Base-by-base conservation (phyloP, 2,797 vertebrate species). In the Geotrypetes seraphini region DNA sequence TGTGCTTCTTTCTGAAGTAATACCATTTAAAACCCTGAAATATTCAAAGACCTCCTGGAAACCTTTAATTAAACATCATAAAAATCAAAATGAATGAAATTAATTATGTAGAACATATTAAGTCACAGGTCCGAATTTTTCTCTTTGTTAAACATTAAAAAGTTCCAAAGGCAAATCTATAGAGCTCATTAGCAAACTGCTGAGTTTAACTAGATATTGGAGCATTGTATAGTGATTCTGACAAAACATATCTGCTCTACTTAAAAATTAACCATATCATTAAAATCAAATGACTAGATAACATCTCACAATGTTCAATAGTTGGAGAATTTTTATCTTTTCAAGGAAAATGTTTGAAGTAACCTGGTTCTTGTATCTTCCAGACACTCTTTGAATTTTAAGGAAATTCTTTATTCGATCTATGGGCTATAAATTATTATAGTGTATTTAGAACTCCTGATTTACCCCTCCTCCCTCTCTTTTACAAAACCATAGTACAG, bases 221-320 rank as follows among this genome's bases (percentile, higher is more conserved):
- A 22, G n/a, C 37, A 55, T 47, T 66, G 25, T 50, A 47, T 44
- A 57, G 36, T 40, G 16, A 27, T 49, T 47, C 40, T 33, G 50
- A 38, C 50, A 61, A 48, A 51, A 57, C 27, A 41, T 79, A 86
- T 89, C 83, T 89, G 82, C 68, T 75, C 47, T 76, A 59, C 69
- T 88, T 77, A 90, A 91, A 89, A 87, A 85, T 87, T 82, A 86
- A 90, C 68, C 2, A 43, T 66, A 50, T 50, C 71, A 83, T 89
- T 86, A 85, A 83, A 78, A 40, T 86, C 86, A 79, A 66, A 88
- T 85, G 63, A 63, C 48, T 63, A 45, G 66, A 81, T 85, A 87
- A 87, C 85, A 82, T 85, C 73, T 81, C 63, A 69, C 68, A 79
- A 81, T 79, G 74, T 76, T 84, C 85, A 79, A 83, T 87, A 84